Percentiles rank a stretch among this genome's conserved stretches.
Conservation (phyloP, 2,113 vertebrate genomes). For the Rhizomys pruinosus region DNA sequence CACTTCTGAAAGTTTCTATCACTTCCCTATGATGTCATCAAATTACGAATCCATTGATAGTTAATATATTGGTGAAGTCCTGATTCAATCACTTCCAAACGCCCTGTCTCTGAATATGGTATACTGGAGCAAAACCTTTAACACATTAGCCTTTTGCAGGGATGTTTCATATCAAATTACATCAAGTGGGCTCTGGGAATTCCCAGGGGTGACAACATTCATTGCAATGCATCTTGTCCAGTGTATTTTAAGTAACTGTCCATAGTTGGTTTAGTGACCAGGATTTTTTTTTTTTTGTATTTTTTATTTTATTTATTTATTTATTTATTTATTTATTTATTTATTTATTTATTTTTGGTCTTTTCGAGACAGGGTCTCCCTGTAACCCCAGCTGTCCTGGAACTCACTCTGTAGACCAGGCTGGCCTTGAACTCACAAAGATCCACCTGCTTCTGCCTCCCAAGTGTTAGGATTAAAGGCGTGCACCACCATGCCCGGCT, state of each 20-base stretch:
- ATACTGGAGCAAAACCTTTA: not conserved
- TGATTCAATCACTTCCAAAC: not conserved
- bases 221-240: not conserved
- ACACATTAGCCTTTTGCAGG: not conserved
- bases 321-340: no score
- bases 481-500: no score
- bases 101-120: not conserved
- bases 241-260: not conserved
- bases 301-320: no score
- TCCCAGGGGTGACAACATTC: not conserved
- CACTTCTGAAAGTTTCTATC: not conserved
- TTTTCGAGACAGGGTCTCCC: no score
- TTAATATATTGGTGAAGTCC: not conserved
- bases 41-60: not conserved
- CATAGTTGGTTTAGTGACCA: not conserved
- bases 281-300: no score
- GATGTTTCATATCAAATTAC: not conserved
- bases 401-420: no score
- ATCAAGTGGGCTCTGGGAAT: not conserved
- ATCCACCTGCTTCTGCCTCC: no score
- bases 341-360: no score
- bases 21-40: not conserved
- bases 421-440: no score
- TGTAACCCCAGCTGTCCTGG: no score
- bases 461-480: no score